Evolutionary conservation across 2,113 vertebrate genomes (phyloP), one percentile per base, ranked within the genome.

Genomic region (Podarcis muralis): DNA sequence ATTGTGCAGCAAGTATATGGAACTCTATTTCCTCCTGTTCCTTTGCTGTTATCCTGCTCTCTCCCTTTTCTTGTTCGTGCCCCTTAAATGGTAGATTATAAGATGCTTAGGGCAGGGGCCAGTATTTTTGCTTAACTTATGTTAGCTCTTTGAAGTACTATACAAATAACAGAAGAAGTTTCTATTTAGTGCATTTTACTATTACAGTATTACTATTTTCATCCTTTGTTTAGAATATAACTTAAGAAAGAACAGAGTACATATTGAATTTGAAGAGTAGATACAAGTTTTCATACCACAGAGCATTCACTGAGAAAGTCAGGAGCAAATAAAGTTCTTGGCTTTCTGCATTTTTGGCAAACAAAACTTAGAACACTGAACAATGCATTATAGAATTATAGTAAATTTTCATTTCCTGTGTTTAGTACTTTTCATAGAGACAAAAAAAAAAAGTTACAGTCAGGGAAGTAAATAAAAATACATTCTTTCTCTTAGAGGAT

Each of bases 401-500:
- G 43, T 65, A 87, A 30, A 68, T 81, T 77, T 76, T 65, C 87
- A 72, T 88, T 68, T 35, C 32, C 76, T 85, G 83, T 43, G 9
- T 87, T 83, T 15, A 27, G 71, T 86, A 27, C 27, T 1, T 90
- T 11, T 90, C 43, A 53, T 16, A 90, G 27, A 85, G 91, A n/a
- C 86, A 32, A 85, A 72, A 84, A 81, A 84, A 81, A n/a, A 30
- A 82, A 75, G 40, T 53, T 71, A 79, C 35, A 88, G 32, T 5
- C 8, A 23, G 1, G 83, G 87, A 85, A 0, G 0, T 81, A 76
- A 90, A 84, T 89, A 87, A 43, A 78, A 89, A 93, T 88, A 40
- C 68, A 84, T 88, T 86, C 20, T 71, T 93, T 95, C 83, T 90
- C 90, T 89, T 80, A 86, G 95, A 97, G 98, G 98, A 98, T 75